phyloP scores from a whole-genome alignment of 2,888 invertebrate genomes.

The Megamerina dolium region DNA sequence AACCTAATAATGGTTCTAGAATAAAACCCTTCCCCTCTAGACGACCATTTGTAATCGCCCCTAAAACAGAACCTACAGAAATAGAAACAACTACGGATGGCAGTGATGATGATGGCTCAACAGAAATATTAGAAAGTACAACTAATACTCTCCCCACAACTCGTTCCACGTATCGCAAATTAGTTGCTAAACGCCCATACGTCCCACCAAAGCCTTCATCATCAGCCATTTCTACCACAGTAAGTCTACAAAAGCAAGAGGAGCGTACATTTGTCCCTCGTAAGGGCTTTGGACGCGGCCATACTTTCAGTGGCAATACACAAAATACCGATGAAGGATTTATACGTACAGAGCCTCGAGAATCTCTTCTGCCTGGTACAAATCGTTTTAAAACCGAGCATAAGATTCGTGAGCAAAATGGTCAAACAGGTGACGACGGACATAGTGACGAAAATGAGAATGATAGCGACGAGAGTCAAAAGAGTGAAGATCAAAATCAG shows the following conservation, averaged over 20 bases:
- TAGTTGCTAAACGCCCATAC: slow-evolving; percentile 37
- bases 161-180: slow-evolving; percentile 30
- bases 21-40: slow-evolving; percentile 4
- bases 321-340: slow-evolving; percentile 30
- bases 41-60: slow-evolving; percentile 11
- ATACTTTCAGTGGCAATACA: slow-evolving; percentile 31
- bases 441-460: slow-evolving; percentile 16
- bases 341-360: slow-evolving; percentile 28
- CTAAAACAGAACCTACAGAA: slow-evolving; percentile 2
- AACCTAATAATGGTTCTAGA: not conserved
- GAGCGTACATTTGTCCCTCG: slow-evolving; percentile 19
- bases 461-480: slow-evolving; percentile 16
- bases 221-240: slow-evolving; percentile 16
- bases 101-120: not conserved
- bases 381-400: slow-evolving; percentile 29
- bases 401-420: slow-evolving; percentile 1
- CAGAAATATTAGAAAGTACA: not conserved
- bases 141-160: slow-evolving; percentile 12
- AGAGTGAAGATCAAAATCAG: slow-evolving; percentile 18
- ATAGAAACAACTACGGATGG: slow-evolving; percentile 11
- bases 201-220: slow-evolving; percentile 22
- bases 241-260: too few relatives aligned
- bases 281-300: slow-evolving; percentile 28
- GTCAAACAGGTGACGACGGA: slow-evolving; percentile 4
- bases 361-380: slow-evolving; percentile 25